Evolutionary conservation across 1,140 invertebrate genomes (phyloP), one percentile per base, ranked within the genome.

Genomic region (Aleiodes sp.): DNA sequence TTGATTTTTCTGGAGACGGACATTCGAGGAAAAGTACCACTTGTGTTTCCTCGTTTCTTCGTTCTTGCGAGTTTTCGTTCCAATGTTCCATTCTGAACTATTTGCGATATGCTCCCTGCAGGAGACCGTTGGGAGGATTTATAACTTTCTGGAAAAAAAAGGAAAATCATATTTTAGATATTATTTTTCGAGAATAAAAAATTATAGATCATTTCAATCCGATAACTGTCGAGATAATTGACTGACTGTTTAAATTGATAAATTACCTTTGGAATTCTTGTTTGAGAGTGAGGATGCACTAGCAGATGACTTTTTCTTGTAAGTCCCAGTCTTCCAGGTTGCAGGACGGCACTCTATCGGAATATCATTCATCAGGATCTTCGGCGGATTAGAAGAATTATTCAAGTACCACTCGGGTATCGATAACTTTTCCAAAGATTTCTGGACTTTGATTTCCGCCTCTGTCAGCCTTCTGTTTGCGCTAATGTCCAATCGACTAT

Each of bases 351-450:
- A 35, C 3, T 77, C 75, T 4, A 77, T 35, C 2, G 76, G 76
- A 0, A 7, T 70, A 0, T 12, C 6, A 7, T 76, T 76, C n/a
- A 61, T 71, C 0, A 79, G 12, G 35, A 79, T 73, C 29, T 74
- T 80, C 2, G 71, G 57, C 8, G 78, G 56, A 12, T 35, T 75
- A 0, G 71, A 67, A 16, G 57, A 43, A 28, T 72, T 88, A 28
- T 87, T 87, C 70, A 85, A 85, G 77, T 88, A 89, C 89, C 89
- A 91, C 24, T 89, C 87, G 0, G 89, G 89, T 0, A 90, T 82
- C 66, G 88, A 85, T 0, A 90, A 80, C 59, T 87, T 88, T 72
- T 87, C 80, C 21, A 89, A 75, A 4, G 88, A 90, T 46, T 84
- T 82, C 43, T 87, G 80, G 7, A 90, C 86, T 21, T 87, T 81